These are phyloP conservation scores for Ovibos moschatus DNA, from an alignment of 2,113 vertebrate species.

Conservation along the genomic window DNA sequence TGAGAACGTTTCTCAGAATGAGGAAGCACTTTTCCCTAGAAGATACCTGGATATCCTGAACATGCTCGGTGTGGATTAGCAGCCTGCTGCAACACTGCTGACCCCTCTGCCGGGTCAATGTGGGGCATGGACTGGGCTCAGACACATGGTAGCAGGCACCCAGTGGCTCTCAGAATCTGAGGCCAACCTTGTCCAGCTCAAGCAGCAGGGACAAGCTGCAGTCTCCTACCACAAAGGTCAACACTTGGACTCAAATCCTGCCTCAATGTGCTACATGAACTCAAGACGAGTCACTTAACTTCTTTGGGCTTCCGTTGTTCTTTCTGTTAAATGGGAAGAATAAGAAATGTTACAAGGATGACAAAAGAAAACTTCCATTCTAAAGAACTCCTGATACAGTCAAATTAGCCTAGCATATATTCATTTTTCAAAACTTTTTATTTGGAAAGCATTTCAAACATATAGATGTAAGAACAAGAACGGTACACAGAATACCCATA, in stretches of 20 bases:
- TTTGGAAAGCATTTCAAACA: conserved; percentile 33
- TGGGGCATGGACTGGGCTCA: rapidly evolving
- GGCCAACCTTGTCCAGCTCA: not conserved
- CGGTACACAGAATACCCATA: not conserved
- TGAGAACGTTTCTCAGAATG: not conserved
- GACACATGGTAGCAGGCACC: not conserved
- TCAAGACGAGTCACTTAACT: not conserved
- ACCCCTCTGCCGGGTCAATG: not conserved
- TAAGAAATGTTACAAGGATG: not conserved
- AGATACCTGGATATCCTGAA: not conserved
- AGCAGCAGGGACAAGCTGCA: not conserved
- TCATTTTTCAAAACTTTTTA: not conserved
- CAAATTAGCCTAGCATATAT: not conserved
- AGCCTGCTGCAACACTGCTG: not conserved
- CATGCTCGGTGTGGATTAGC: not conserved
- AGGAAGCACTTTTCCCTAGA: not conserved
- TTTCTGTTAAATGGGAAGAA: conserved; percentile 30
- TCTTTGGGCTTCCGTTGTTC: not conserved
- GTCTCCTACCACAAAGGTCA: not conserved
- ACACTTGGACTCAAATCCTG: not conserved
- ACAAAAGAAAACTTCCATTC: not conserved
- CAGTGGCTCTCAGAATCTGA: not conserved
- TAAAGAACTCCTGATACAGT: not conserved
- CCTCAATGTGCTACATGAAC: not conserved
- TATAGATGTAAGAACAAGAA: not conserved